phyloP scores from a whole-genome alignment of 2,113 vertebrate species.

The Chionodraco myersi region DNA sequence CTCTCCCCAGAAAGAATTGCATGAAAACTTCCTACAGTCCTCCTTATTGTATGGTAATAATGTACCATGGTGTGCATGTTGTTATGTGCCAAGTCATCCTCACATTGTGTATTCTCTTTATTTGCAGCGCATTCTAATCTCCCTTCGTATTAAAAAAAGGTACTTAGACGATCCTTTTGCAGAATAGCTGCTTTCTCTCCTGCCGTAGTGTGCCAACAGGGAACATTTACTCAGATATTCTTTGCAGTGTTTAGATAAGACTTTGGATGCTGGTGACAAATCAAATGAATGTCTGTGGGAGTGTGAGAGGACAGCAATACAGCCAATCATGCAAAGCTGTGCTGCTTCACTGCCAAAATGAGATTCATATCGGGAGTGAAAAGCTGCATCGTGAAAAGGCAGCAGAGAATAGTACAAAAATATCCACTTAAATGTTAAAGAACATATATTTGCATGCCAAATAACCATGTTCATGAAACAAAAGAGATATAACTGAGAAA shows the following conservation, averaged over 20 bases:
- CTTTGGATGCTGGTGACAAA: conserved; percentile 82
- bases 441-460: conserved; percentile 35
- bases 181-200: conserved; percentile 70
- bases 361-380: conserved; percentile 80
- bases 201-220: conserved; percentile 72
- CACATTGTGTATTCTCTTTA: conserved; percentile 69
- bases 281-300: conserved; percentile 77
- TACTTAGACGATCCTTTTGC: conserved; percentile 75
- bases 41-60: conserved; percentile 71
- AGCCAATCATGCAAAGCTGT: conserved; percentile 83
- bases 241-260: conserved; percentile 79
- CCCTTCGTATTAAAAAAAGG: conserved; percentile 33
- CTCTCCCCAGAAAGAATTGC: conserved; percentile 55
- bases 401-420: conserved; percentile 31
- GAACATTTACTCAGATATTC: conserved; percentile 80
- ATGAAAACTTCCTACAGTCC: conserved; percentile 60
- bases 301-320: conserved; percentile 74
- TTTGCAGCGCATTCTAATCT: conserved; percentile 77
- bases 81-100: conserved; percentile 58
- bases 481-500: background rate
- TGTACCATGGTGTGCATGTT: conserved; percentile 42
- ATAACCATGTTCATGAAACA: conserved; percentile 35
- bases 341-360: conserved; percentile 75
- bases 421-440: conserved; percentile 44
- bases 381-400: conserved; percentile 54